phyloP scores from a whole-genome alignment of 1,140 invertebrate species.

The Lordiphosa clarofinis region DNA sequence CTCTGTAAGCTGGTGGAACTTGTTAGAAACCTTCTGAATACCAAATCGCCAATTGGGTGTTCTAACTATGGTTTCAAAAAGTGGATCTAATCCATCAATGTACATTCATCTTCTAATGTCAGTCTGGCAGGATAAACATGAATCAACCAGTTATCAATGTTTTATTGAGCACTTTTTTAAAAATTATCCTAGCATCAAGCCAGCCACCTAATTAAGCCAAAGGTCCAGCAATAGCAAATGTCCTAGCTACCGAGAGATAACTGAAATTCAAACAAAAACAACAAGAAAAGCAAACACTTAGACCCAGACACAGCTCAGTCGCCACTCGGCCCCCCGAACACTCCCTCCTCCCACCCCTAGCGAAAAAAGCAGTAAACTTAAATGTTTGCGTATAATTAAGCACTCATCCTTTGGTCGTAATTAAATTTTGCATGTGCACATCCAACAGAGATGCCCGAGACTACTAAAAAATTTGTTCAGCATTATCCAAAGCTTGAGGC shows the following conservation, averaged over 20 bases:
- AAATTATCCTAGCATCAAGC: too few relatives aligned
- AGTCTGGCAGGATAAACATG: too few relatives aligned
- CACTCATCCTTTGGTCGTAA: constrained; percentile 80
- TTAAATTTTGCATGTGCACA: constrained; percentile 80
- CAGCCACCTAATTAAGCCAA: too few relatives aligned
- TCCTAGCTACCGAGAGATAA: constrained; percentile 41
- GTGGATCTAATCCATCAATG: too few relatives aligned
- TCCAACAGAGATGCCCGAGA: constrained; percentile 53
- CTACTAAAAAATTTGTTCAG: neutral
- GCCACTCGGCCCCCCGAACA: neutral
- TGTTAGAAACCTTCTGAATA: too few relatives aligned
- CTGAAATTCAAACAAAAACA: constrained; percentile 31
- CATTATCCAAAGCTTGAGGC: constrained; percentile 24
- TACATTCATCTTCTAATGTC: too few relatives aligned
- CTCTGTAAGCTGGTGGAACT: too few relatives aligned
- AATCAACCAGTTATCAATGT: too few relatives aligned
- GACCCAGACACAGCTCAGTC: constrained; percentile 12
- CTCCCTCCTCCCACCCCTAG: constrained; percentile 21
- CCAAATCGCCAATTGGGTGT: too few relatives aligned
- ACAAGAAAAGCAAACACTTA: constrained; percentile 35
- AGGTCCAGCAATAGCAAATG: constrained; percentile 30
- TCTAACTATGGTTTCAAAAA: too few relatives aligned
- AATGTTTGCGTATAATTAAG: constrained; percentile 80
- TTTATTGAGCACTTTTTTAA: too few relatives aligned
- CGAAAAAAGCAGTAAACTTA: constrained; percentile 76